Base-by-base conservation (phyloP, 2,797 vertebrate genomes). In the Typhlichthys eigenmanni region DNA sequence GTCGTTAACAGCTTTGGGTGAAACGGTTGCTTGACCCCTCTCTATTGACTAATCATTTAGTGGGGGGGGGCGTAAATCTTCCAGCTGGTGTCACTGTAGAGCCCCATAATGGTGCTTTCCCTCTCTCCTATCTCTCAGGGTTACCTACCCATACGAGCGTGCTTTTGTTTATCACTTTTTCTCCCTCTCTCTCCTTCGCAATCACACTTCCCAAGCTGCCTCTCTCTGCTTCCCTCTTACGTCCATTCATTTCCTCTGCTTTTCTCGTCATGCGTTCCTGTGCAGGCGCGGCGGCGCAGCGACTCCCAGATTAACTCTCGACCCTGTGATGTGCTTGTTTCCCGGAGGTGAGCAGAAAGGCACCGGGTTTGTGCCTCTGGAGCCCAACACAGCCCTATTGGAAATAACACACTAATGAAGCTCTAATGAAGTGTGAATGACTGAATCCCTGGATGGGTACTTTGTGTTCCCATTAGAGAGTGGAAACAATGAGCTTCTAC, bases 281-380 rank as follows among this genome's bases (percentile, higher is more conserved):
- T 72, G n/a, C 75, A 98, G 97, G 92, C 88, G 13, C 91, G 96
- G 11, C 93, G 95, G 81, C 90, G 78, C 51, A 97, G 93, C 0
- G 96, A 99, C 88, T 84, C 68, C 1, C 59, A 68, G 68, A 87
- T 97, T 84, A 98, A 98, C 93, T 93, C 79, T 74, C 88, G 93
- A 32, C 91, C 92, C 0, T 98, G 97, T 82, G 95, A 95, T 66
- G 85, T 96, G 53, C 93, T 98, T 59, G 46, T 79, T 9, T 92
- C 92, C 51, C 87, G 85, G 78, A 95, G 96, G 96, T 99, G 84
- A 94, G 92, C 64, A 71, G 79, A 84, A 82, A 89, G 82, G 71
- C 70, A 17, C 61, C 48, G 55, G 46, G 63, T 74, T 81, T 72
- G 70, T 82, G 74, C 84, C 72, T 45, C 68, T 58, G 71, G 76